These are phyloP conservation scores for Fissipunctia ypsillon DNA, from an alignment of 2,888 invertebrate species.

Conservation along the genomic window DNA sequence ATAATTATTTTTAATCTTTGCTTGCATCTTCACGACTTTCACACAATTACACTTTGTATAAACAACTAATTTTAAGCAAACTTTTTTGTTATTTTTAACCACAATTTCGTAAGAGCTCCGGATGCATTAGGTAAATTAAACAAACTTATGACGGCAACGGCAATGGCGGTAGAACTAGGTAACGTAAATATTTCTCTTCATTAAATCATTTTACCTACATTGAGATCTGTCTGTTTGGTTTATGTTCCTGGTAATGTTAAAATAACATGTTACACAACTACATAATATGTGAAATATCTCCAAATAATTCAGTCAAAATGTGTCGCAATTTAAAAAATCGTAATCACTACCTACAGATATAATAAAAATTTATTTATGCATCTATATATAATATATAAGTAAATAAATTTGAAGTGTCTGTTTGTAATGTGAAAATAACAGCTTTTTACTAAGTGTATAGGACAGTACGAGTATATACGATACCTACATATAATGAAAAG, in stretches of 20 bases:
- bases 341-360: no score
- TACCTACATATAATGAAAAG: no score
- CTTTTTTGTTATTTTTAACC: constrained; percentile 57
- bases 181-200: constrained; percentile 64
- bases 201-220: constrained; percentile 61
- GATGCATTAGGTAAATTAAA: constrained; percentile 58
- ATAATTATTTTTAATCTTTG: neutral
- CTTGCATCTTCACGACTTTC: neutral
- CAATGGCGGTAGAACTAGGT: constrained; percentile 55
- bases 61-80: constrained; percentile 26
- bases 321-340: neutral
- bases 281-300: constrained; percentile 9
- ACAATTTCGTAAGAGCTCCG: constrained; percentile 54
- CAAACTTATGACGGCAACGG: constrained; percentile 41
- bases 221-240: constrained; percentile 25
- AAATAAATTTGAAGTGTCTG: no score
- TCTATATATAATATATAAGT: no score
- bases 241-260: constrained; percentile 22
- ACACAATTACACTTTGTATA: constrained; percentile 3
- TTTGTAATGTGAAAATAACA: no score
- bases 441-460: no score
- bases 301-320: neutral
- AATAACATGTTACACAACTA: constrained; percentile 26
- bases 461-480: no score
- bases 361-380: no score